phyloP scores from a whole-genome alignment of 2,797 vertebrate species.

The Hoplostethus mediterraneus region DNA sequence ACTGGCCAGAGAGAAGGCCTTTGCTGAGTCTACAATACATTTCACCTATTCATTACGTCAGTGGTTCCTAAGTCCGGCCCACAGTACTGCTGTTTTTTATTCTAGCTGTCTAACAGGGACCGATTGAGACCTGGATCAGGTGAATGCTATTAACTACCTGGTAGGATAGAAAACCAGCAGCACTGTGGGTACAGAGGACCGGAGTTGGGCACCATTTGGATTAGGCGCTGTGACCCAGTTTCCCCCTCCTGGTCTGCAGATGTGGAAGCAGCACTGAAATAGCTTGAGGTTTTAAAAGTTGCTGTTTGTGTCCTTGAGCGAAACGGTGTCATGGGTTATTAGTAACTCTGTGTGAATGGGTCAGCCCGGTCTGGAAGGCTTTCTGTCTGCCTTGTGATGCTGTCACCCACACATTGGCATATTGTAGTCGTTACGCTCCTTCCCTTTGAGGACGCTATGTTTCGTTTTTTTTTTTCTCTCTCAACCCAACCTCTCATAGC shows the following conservation, averaged over 20 bases:
- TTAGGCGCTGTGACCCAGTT: neutral
- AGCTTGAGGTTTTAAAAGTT: neutral
- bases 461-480: neutral
- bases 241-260: neutral
- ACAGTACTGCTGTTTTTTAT: too few species aligned
- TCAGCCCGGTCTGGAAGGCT: neutral
- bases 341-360: conserved; percentile 18
- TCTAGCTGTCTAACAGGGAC: too few species aligned
- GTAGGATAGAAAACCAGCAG: too few species aligned
- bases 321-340: conserved; percentile 22
- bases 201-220: neutral
- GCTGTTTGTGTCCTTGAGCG: conserved; percentile 11
- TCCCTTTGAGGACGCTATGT: neutral
- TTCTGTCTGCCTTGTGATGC: neutral
- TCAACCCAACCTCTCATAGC: neutral
- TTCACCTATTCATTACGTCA: too few species aligned
- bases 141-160: too few species aligned
- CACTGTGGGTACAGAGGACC: neutral
- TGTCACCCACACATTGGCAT: neutral
- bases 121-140: too few species aligned
- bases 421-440: neutral
- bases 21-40: too few species aligned
- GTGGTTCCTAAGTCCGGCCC: too few species aligned
- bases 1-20: too few species aligned
- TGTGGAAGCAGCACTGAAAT: conserved; percentile 2